Percentiles rank a stretch among this genome's conserved stretches.
phyloP scores from a whole-genome alignment of 2,113 vertebrate genomes.

The Callaeas wilsoni region DNA sequence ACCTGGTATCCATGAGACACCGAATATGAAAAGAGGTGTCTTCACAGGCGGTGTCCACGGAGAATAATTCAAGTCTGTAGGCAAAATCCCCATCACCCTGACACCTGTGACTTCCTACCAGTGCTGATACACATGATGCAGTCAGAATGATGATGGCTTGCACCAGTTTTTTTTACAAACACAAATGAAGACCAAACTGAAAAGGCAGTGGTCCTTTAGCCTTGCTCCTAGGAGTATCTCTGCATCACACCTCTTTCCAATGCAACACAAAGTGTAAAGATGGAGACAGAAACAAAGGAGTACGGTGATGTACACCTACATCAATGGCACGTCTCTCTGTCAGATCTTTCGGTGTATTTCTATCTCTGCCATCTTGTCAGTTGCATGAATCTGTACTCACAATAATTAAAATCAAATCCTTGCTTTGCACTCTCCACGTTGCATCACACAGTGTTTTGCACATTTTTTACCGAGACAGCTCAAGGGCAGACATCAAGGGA shows the following conservation, averaged over 20 bases:
- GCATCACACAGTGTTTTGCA: neutral
- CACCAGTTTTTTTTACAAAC: neutral
- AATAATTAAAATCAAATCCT: neutral
- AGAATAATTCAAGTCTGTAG: neutral
- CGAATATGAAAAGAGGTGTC: neutral
- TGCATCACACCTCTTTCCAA: neutral
- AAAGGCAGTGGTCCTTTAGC: neutral
- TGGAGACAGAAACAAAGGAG: neutral
- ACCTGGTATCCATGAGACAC: neutral
- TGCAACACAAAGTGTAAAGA: neutral
- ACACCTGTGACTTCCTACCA: neutral
- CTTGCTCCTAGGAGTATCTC: neutral
- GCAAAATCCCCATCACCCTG: neutral
- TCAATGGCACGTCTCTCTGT: neutral
- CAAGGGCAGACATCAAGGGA: neutral
- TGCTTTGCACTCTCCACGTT: neutral
- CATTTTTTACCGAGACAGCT: neutral
- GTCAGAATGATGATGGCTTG: neutral
- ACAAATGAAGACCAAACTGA: neutral
- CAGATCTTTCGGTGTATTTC: neutral
- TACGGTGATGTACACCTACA: rapidly evolving
- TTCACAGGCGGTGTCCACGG: neutral
- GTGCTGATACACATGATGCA: neutral
- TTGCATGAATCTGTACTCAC: neutral
- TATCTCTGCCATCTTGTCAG: neutral